phyloP scores from a whole-genome alignment of 2,113 vertebrate species.

The Microcebus lehilahytsara region DNA sequence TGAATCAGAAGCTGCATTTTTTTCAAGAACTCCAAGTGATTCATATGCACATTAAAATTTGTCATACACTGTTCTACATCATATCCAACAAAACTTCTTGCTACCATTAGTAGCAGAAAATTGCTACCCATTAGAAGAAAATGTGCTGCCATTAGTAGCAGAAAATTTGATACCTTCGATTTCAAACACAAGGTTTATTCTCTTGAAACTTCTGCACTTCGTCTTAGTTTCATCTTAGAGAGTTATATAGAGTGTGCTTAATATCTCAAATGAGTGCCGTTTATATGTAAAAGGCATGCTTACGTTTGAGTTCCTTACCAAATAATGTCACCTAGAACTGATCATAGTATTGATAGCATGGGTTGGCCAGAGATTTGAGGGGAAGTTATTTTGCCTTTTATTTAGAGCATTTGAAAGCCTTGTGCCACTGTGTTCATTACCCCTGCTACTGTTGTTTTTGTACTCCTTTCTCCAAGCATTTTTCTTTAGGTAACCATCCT shows the following conservation, averaged over 20 bases:
- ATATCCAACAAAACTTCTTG: neutral
- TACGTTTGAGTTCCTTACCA: neutral
- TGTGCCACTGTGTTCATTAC: neutral
- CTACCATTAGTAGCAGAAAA: neutral
- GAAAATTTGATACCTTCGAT: neutral
- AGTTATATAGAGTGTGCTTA: neutral
- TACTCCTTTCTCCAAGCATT: neutral
- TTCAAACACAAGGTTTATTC: neutral
- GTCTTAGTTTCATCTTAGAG: conserved; percentile 3
- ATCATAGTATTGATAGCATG: neutral
- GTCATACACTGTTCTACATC: neutral
- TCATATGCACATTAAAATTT: neutral
- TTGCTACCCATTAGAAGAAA: neutral
- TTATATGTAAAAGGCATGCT: neutral
- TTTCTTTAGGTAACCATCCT: neutral
- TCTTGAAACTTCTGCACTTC: neutral
- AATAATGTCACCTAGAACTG: neutral
- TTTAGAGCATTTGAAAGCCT: neutral
- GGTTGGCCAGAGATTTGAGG: neutral
- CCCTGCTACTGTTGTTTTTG: neutral
- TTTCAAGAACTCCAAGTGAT: neutral
- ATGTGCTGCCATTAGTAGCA: neutral
- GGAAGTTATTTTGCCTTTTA: neutral
- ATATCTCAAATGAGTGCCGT: neutral
- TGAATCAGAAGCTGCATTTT: conserved; percentile 1